phyloP scores from a whole-genome alignment of 2,113 vertebrate species.

The Narcine bancroftii region DNA sequence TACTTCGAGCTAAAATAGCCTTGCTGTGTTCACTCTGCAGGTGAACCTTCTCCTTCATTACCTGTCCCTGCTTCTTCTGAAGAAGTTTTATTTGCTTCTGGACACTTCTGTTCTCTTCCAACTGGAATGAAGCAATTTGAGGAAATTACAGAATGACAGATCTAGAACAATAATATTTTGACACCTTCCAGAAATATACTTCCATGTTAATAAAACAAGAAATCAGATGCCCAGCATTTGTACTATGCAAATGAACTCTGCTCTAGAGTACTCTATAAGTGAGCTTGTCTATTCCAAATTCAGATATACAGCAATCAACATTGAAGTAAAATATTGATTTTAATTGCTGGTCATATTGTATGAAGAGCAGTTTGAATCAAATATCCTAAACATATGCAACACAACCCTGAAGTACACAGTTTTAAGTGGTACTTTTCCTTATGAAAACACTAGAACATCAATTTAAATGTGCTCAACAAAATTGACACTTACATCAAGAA shows the following conservation, averaged over 20 bases:
- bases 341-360: not conserved
- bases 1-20: conserved; percentile 91
- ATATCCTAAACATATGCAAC: not conserved
- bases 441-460: not conserved
- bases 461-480: not conserved
- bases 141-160: not conserved
- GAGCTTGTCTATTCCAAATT: not conserved
- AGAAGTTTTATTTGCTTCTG: conserved; percentile 92
- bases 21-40: conserved; percentile 96
- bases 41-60: conserved; percentile 90
- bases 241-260: not conserved
- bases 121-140: conserved; percentile 51
- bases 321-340: not conserved
- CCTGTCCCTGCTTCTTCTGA: conserved; percentile 94
- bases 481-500: not conserved
- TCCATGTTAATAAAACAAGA: too few relatives aligned
- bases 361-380: not conserved
- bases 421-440: not conserved
- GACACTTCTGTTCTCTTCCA: conserved; percentile 90
- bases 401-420: not conserved
- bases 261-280: not conserved
- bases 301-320: not conserved
- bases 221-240: not conserved
- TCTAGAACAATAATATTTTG: not conserved
- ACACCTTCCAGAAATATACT: not conserved